Conservation (phyloP, 2,113 vertebrate species). For the Phyllostomus discolor region DNA sequence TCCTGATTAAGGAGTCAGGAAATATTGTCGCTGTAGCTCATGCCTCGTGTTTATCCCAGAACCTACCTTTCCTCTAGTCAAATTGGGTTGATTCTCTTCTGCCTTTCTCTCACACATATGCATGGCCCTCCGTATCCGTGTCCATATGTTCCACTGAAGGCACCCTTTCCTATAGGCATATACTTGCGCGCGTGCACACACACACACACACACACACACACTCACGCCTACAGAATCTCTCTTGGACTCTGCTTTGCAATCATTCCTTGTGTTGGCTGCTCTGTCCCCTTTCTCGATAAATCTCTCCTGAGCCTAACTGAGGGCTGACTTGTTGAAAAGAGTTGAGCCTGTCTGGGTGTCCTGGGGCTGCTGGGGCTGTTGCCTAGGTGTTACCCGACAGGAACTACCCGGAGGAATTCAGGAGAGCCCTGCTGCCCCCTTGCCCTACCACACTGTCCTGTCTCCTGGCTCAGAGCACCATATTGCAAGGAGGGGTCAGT, state of each 20-base stretch:
- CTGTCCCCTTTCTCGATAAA: background rate
- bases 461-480: background rate
- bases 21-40: background rate
- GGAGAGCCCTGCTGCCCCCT: background rate
- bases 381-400: background rate
- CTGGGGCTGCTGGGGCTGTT: background rate
- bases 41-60: background rate
- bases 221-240: background rate
- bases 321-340: background rate
- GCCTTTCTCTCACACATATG: background rate
- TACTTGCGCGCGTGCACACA: no score
- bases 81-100: background rate
- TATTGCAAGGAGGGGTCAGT: background rate
- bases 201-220: accelerated
- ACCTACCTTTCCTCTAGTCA: background rate
- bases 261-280: background rate
- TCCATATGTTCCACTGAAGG: background rate
- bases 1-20: background rate
- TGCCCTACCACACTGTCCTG: background rate
- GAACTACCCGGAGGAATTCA: background rate
- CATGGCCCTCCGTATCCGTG: accelerated
- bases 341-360: background rate
- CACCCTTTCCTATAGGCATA: background rate
- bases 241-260: background rate
- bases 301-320: background rate